Evolutionary conservation across 2,113 vertebrate genomes (phyloP), one percentile per base, ranked within the genome.

Genomic region (Catharus fuscescens): DNA sequence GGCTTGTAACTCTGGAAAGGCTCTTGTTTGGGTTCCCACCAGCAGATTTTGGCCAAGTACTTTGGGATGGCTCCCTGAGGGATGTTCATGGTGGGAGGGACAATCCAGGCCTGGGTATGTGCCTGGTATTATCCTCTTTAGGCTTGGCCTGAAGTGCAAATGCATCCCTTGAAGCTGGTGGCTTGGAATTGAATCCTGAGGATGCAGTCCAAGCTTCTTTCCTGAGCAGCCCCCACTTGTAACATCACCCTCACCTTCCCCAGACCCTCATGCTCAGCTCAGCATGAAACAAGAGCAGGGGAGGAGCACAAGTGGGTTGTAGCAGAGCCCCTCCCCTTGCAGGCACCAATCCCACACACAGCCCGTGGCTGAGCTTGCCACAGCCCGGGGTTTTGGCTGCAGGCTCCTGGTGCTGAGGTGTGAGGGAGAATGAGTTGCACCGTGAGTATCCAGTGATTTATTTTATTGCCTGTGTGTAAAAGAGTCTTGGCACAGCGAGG

Each of bases 121-220:
- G 62, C 23, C 38, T 80, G 44, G 31, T 50, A 8, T 48, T 65
- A 38, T 45, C 52, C n/a, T 62, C 62, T 77, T 62, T 6, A 67
- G 72, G 29, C 15, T 13, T 28, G 47, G 18, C 26, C 62, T 73
- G 23, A n/a, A 52, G 34, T 50, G 62, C 18, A 74, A 61, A 70
- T 11, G 31, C 5, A 13, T n/a, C 52, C 60, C 48, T 52, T 54
- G 21, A 74, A 90, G 31, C 29, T 74, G 47, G 32, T 54, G 32
- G 13, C 50, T 70, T 26, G 60, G 50, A 42, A n/a, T 7, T 78
- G 6, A 25, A 28, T 47, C 71, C 36, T 60, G 26, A 28, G 31
- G 2, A 0, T 0, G 0, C 10, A 48, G 7, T 50, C 54, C 14
- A 34, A 47, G 13, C 14, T 16, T 77, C 50, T 59, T 50, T 38